phyloP scores from a whole-genome alignment of 2,797 vertebrate genomes.

The Hypotaenidia okinawae region DNA sequence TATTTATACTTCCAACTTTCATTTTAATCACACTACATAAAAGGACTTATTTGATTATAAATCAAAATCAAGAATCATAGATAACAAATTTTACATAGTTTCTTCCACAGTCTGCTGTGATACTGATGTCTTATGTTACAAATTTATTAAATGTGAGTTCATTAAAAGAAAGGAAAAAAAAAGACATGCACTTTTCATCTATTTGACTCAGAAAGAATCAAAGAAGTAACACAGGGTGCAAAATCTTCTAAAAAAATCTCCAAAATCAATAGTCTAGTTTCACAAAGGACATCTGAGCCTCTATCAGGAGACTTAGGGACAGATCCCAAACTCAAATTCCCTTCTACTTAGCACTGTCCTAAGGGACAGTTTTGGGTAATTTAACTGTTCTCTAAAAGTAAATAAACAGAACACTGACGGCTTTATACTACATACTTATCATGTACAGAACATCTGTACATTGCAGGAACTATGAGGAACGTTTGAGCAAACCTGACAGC shows the following conservation, averaged over 20 bases:
- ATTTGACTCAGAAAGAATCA: neutral
- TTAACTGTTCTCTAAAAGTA: neutral
- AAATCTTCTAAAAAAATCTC: neutral
- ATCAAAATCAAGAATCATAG: neutral
- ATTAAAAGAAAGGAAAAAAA: too few species aligned
- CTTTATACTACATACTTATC: neutral
- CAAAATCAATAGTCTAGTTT: neutral
- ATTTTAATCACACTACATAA: neutral
- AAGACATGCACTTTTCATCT: neutral
- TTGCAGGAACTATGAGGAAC: neutral
- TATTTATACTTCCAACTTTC: neutral
- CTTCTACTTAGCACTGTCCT: neutral
- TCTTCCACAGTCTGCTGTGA: neutral
- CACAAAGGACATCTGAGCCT: neutral
- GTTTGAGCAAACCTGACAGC: neutral
- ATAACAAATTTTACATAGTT: neutral
- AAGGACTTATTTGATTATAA: neutral
- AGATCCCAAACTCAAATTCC: neutral
- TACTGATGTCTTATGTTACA: neutral
- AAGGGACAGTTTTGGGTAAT: neutral
- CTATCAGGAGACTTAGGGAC: neutral
- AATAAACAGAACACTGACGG: neutral
- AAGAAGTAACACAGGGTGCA: neutral
- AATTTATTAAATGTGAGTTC: neutral
- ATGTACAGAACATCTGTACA: neutral